phyloP scores from a whole-genome alignment of 2,797 vertebrate genomes.

The Petrocephalus schoutedeni region DNA sequence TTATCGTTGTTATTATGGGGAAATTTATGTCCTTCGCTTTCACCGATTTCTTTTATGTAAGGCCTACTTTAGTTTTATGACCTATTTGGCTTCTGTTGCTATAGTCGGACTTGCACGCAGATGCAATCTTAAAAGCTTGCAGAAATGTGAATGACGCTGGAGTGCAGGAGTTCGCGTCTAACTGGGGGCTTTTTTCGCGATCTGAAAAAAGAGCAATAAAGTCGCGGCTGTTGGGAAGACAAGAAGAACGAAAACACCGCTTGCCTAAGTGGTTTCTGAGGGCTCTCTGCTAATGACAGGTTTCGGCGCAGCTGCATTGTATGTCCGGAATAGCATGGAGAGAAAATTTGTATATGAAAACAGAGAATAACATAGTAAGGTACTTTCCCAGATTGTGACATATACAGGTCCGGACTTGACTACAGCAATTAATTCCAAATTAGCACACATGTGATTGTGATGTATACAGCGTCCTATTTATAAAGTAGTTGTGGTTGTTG shows the following conservation, averaged over 20 bases:
- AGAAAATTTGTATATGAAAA: not conserved
- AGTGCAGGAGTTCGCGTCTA: not conserved
- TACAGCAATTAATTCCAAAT: not conserved
- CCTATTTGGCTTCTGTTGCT: not conserved
- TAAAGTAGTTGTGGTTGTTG: not conserved
- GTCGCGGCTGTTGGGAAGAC: not conserved
- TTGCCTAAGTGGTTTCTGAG: not conserved
- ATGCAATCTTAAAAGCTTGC: not conserved
- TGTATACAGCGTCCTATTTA: not conserved
- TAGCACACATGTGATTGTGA: not conserved
- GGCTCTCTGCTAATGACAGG: not conserved
- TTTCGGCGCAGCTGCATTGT: not conserved
- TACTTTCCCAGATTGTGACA: slow-evolving; percentile 3
- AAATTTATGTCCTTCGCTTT: slow-evolving; percentile 26
- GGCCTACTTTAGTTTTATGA: not conserved
- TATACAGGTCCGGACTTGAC: not conserved
- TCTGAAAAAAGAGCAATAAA: not conserved
- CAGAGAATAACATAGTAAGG: not conserved
- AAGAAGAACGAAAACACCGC: not conserved
- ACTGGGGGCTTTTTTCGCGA: not conserved
- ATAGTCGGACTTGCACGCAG: not conserved
- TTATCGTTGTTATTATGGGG: slow-evolving; percentile 18
- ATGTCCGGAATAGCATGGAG: not conserved
- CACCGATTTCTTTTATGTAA: not conserved
- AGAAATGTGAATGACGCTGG: not conserved